These are phyloP conservation scores for Heteromormyrus szaboi DNA, from an alignment of 2,797 vertebrate genomes.

Conservation along the genomic window DNA sequence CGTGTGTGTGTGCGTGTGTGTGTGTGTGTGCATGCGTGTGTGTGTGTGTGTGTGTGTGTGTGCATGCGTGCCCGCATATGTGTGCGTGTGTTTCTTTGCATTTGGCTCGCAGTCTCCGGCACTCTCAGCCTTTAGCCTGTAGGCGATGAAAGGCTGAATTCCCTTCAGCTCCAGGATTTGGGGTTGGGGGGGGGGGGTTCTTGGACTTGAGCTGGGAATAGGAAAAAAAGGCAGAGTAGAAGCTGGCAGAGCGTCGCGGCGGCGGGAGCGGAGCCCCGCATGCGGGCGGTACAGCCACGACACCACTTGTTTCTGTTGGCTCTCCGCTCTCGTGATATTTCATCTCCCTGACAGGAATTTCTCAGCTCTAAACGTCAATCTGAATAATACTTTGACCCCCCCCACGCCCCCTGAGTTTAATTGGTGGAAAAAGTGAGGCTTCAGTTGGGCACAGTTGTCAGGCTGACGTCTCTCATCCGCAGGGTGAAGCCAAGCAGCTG, in stretches of 20 bases:
- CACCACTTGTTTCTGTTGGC: constrained; percentile 85
- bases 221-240: constrained; percentile 33
- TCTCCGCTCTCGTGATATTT: constrained; percentile 73
- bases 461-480: constrained; percentile 78
- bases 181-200: constrained; percentile 20
- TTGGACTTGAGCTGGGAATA: constrained; percentile 41
- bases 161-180: neutral
- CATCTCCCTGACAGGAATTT: constrained; percentile 70
- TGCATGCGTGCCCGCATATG: neutral
- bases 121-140: constrained; percentile 43
- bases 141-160: constrained; percentile 54
- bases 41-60: neutral
- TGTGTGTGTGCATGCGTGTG: neutral
- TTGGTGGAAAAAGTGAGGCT: constrained; percentile 81
- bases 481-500: constrained; percentile 72
- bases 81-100: neutral
- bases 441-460: constrained; percentile 79
- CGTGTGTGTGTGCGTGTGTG: neutral
- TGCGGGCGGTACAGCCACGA: constrained; percentile 72
- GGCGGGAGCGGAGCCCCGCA: constrained; percentile 65
- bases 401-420: constrained; percentile 52
- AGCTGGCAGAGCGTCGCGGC: constrained; percentile 48
- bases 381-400: constrained; percentile 68
- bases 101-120: neutral
- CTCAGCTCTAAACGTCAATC: constrained; percentile 66